Conservation (phyloP, 1,140 invertebrate genomes). For the Adoxophyes honmai region DNA sequence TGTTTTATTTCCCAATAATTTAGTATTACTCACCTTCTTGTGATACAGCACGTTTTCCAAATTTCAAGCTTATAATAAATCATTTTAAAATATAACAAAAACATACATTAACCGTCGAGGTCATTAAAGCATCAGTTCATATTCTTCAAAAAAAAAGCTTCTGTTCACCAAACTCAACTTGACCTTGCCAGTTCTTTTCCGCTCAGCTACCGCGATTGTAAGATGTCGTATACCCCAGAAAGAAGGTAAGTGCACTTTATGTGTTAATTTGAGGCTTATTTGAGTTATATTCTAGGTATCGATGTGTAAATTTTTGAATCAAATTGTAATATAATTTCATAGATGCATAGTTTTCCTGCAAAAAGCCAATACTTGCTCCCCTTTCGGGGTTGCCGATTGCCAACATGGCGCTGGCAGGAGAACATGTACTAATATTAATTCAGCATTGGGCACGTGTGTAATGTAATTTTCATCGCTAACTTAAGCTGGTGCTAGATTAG, state of each 20-base stretch:
- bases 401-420: conserved; percentile 83
- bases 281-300: conserved; percentile 15
- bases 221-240: conserved; percentile 86
- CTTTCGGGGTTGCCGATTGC: conserved; percentile 76
- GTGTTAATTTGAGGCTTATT: conserved; percentile 34
- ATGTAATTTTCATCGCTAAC: background rate
- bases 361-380: conserved; percentile 22
- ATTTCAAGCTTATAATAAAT: conserved; percentile 41
- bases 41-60: conserved; percentile 28
- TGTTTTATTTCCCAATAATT: conserved; percentile 60
- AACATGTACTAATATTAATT: conserved; percentile 53
- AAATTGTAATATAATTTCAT: conserved; percentile 29
- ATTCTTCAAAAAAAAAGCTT: conserved; percentile 55
- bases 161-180: conserved; percentile 64
- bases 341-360: conserved; percentile 18
- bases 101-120: conserved; percentile 19
- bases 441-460: conserved; percentile 69
- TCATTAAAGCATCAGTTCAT: conserved; percentile 24
- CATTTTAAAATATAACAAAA: conserved; percentile 46
- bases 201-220: conserved; percentile 82
- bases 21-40: conserved; percentile 42
- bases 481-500: background rate
- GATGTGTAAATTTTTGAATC: background rate
- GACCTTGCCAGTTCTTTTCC: conserved; percentile 82
- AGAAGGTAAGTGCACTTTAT: conserved; percentile 82